Conservation (phyloP, 2,113 vertebrate species). For the Danionella cerebrum region DNA sequence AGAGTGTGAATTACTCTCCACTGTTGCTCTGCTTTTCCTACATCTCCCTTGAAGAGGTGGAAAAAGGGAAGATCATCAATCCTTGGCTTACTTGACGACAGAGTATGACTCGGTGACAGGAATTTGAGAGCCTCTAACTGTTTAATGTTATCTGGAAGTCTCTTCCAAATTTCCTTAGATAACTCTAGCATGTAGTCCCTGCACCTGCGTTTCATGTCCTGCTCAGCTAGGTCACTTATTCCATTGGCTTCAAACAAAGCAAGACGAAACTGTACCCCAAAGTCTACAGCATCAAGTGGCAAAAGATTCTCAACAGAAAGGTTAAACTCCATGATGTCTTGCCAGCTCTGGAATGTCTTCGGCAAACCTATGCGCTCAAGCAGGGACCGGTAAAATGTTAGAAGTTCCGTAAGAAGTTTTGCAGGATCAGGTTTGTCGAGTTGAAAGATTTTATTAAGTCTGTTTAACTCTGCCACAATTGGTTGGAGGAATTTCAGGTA, state of each 20-base stretch:
- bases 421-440: not conserved
- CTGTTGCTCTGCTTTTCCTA: conserved; percentile 9
- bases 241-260: not conserved
- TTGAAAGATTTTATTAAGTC: not conserved
- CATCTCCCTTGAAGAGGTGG: not conserved
- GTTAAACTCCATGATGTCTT: not conserved
- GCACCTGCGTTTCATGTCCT: not conserved
- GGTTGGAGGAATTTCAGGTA: not conserved
- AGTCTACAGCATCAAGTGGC: not conserved
- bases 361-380: not conserved
- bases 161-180: not conserved
- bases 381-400: not conserved
- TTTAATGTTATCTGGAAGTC: not conserved
- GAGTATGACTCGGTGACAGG: not conserved
- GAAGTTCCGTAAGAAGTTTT: not conserved
- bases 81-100: not conserved
- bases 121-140: conserved; percentile 1
- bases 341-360: not conserved
- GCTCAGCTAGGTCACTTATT: not conserved
- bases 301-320: not conserved
- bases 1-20: not conserved
- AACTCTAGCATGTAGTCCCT: not conserved
- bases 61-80: conserved; percentile 1
- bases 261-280: not conserved
- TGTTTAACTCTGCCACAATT: not conserved